These are phyloP conservation scores for Hydropsyche tenuis DNA, from an alignment of 1,140 invertebrate species.

Conservation along the genomic window DNA sequence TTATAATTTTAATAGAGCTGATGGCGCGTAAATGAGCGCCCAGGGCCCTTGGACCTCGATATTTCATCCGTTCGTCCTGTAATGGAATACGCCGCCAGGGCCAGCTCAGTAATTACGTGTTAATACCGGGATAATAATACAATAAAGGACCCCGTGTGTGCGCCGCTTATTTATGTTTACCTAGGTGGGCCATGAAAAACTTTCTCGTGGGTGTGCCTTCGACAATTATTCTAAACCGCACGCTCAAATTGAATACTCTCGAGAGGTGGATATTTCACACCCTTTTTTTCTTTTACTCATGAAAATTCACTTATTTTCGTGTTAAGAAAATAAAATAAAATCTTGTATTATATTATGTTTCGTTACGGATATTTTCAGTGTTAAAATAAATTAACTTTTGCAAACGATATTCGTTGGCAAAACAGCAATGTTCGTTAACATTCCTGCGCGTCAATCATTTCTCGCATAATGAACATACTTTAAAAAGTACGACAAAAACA, in stretches of 20 bases:
- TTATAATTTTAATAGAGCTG: too few species aligned
- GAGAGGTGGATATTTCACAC: too few species aligned
- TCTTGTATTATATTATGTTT: neutral
- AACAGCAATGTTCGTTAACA: constrained; percentile 14
- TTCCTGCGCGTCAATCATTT: constrained; percentile 15
- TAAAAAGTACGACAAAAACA: constrained; percentile 11
- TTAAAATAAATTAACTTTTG: constrained; percentile 19
- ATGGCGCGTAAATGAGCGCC: constrained; percentile 28
- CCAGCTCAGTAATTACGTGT: constrained; percentile 46
- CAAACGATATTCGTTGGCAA: neutral
- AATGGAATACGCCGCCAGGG: constrained; percentile 39
- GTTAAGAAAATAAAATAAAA: neutral
- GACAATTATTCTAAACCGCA: too few species aligned
- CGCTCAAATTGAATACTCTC: neutral
- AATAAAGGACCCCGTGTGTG: constrained; percentile 38
- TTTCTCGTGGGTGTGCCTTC: too few species aligned
- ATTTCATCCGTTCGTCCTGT: constrained; percentile 32
- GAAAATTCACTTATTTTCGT: neutral
- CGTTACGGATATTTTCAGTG: neutral
- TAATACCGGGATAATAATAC: constrained; percentile 46
- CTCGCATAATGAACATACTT: constrained; percentile 13
- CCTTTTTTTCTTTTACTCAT: too few species aligned
- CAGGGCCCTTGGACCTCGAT: constrained; percentile 1
- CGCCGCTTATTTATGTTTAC: constrained; percentile 32
- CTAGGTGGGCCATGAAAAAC: constrained; percentile 8